Percentiles rank a stretch among this genome's conserved stretches.
Evolutionary conservation across 92 coral and sea anemone genomes (phyloP).

Genomic region (Phenganax marumi): DNA sequence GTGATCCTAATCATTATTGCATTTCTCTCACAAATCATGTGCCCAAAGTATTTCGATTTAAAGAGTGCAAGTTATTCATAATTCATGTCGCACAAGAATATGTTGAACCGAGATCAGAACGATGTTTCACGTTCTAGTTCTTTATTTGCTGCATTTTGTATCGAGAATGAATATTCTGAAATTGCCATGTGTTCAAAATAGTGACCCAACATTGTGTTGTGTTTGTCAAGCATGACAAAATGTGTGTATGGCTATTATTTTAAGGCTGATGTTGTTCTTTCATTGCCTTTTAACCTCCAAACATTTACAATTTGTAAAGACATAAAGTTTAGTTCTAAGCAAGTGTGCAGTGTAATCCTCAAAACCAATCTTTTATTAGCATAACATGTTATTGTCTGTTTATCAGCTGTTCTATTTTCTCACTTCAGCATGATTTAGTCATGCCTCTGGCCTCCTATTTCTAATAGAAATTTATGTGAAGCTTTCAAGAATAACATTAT

Average conservation of each 20-base stretch:
- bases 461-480: no score
- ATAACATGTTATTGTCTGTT: no score
- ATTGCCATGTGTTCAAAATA: neutral
- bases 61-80: slow-evolving; percentile 22
- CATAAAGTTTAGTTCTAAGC: no score
- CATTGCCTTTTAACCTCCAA: no score
- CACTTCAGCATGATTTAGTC: neutral
- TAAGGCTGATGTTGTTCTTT: neutral
- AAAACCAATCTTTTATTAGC: no score
- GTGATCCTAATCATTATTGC: neutral
- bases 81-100: neutral
- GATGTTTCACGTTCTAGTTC: neutral
- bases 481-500: neutral
- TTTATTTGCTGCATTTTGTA: neutral
- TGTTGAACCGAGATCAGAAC: neutral
- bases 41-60: slow-evolving; percentile 7
- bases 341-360: no score
- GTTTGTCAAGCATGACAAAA: neutral
- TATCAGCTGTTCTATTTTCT: no score
- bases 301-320: no score
- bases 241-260: neutral
- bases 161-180: neutral
- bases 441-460: neutral
- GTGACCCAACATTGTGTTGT: neutral
- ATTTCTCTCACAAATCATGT: slow-evolving; percentile 2